These are phyloP conservation scores for Pterostichus madidus DNA, from an alignment of 2,888 invertebrate genomes.

Conservation along the genomic window DNA sequence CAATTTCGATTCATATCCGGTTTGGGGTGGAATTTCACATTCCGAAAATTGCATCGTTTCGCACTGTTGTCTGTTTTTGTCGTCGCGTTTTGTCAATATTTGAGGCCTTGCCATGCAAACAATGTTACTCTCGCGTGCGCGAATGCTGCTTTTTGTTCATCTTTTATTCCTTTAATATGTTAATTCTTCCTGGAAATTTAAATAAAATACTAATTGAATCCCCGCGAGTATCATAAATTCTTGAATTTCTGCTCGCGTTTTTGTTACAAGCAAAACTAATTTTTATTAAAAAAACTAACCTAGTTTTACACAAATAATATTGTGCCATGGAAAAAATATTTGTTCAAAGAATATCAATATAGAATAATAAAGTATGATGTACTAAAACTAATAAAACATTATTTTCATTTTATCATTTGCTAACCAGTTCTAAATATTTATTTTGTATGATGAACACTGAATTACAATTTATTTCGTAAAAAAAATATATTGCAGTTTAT, in stretches of 20 bases:
- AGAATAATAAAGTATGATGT: too few species aligned
- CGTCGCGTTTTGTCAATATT: constrained; percentile 48
- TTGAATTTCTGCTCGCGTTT: constrained; percentile 5
- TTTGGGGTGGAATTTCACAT: constrained; percentile 61
- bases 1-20: constrained; percentile 66
- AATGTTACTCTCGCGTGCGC: constrained; percentile 41
- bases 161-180: constrained; percentile 50
- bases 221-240: constrained; percentile 18
- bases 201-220: constrained; percentile 47
- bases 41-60: constrained; percentile 55
- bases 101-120: constrained; percentile 48
- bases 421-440: neutral
- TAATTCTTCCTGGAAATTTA: constrained; percentile 33
- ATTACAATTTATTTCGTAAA: neutral
- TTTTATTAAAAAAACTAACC: constrained; percentile 8
- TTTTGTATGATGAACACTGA: neutral
- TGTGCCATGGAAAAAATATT: neutral
- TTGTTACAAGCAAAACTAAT: constrained; percentile 5
- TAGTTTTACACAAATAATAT: neutral
- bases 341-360: neutral
- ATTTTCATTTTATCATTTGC: neutral
- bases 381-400: neutral
- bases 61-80: constrained; percentile 58
- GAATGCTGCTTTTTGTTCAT: constrained; percentile 27
- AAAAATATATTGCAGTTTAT: neutral